phyloP scores from a whole-genome alignment of 2,888 invertebrate species.

The Mycalesis mineus region DNA sequence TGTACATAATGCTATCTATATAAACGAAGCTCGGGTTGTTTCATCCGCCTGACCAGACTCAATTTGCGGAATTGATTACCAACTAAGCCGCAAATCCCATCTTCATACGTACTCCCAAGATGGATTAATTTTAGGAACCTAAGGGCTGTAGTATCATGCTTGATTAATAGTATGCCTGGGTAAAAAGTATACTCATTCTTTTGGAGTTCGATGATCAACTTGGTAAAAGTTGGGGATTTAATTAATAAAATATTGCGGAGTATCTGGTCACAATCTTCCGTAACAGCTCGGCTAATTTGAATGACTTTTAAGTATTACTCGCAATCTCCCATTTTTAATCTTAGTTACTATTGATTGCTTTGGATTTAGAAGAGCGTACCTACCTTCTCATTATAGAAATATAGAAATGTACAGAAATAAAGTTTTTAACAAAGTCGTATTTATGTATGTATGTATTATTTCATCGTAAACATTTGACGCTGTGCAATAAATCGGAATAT shows the following conservation, averaged over 20 bases:
- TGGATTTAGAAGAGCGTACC: too few species aligned
- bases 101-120: background rate
- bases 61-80: conserved; percentile 5
- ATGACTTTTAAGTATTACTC: too few species aligned
- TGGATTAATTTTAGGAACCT: background rate
- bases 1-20: background rate
- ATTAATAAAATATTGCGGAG: too few species aligned
- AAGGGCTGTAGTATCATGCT: background rate
- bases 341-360: too few species aligned
- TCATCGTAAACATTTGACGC: background rate
- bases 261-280: too few species aligned
- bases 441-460: background rate
- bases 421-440: background rate
- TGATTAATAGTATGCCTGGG: background rate
- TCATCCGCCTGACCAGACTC: background rate
- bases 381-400: too few species aligned
- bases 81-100: background rate
- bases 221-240: too few species aligned
- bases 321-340: too few species aligned
- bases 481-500: background rate
- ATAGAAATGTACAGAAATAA: background rate
- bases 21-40: background rate
- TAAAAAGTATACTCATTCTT: too few species aligned
- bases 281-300: too few species aligned
- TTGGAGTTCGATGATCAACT: too few species aligned